Evolutionary conservation across 2,113 vertebrate genomes (phyloP), one percentile per base, ranked within the genome.

Genomic region (Tilapia sparmanii): DNA sequence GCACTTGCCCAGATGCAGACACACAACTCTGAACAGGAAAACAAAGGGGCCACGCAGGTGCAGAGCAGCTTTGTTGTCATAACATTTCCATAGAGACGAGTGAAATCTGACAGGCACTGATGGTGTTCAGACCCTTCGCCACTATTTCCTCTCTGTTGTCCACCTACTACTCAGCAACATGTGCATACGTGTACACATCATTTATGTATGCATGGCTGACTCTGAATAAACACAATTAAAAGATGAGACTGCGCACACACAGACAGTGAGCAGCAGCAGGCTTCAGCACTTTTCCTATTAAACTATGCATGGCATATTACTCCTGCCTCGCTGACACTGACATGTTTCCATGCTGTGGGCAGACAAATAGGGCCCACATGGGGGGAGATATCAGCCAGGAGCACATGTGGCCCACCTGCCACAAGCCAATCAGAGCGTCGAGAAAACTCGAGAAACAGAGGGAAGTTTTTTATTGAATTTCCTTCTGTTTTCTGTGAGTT

Each of bases 41-140:
- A 80, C 57, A 76, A 29, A 29, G 86, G 68, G 87, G 79, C 38
- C 71, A 12, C 6, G 93, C 93, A 93, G 91, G 91, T 94, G 91
- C 92, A 93, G 90, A 81, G 79, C 19, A 40, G 87, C 88, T 90
- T 87, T 94, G 92, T 94, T 94, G 91, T 95, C 91, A 93, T 82
- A 95, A 94, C 87, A 93, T 93, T 93, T 93, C 90, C 88, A 83
- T 53, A 83, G 88, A 83, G 82, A 94, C 55, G 29, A 87, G 81
- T 84, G 52, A 94, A 85, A 91, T 93, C 50, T 19, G 79, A 91
- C 80, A 42, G 86, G 22, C 79, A 78, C 73, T 61, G 80, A 91
- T 90, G 82, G 87, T 68, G 61, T 80, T 89, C 59, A 53, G 61
- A 29, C 22, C 15, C 84, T 76, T 63, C n/a, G 5, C 18, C 26